A percentile compares a stretch with the other conserved stretches of the same genome.
These are phyloP conservation scores for Pachycephala philippinensis DNA, from an alignment of 2,113 vertebrate genomes.

Conservation along the genomic window DNA sequence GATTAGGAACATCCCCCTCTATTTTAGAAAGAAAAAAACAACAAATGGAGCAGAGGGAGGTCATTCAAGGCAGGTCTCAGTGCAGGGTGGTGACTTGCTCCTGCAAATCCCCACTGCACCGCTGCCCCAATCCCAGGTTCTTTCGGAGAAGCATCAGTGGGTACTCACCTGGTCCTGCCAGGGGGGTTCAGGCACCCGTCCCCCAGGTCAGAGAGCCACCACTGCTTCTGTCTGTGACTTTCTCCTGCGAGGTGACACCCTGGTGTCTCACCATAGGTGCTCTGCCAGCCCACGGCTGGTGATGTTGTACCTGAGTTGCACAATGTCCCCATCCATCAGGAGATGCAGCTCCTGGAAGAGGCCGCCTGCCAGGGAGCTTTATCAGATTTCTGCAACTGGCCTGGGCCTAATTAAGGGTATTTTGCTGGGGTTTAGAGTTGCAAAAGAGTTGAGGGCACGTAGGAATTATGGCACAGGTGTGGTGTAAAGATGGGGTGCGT, in stretches of 20 bases:
- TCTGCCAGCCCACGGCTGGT: neutral
- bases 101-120: rapidly evolving
- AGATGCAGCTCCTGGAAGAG: neutral
- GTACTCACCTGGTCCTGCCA: neutral
- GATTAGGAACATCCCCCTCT: neutral
- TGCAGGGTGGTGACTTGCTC: neutral
- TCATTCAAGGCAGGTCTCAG: rapidly evolving
- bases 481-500: neutral
- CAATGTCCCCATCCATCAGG: neutral
- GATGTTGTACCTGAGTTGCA: neutral
- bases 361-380: neutral
- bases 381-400: neutral
- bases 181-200: neutral
- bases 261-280: neutral
- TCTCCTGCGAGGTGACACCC: neutral
- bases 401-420: neutral
- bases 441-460: neutral
- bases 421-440: neutral
- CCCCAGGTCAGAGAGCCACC: neutral
- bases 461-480: neutral
- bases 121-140: rapidly evolving
- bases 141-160: neutral
- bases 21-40: rapidly evolving
- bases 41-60: neutral
- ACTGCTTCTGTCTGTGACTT: rapidly evolving